Evolutionary conservation across 2,888 invertebrate species (phyloP).

Genomic region (Lasius fuliginosus): DNA sequence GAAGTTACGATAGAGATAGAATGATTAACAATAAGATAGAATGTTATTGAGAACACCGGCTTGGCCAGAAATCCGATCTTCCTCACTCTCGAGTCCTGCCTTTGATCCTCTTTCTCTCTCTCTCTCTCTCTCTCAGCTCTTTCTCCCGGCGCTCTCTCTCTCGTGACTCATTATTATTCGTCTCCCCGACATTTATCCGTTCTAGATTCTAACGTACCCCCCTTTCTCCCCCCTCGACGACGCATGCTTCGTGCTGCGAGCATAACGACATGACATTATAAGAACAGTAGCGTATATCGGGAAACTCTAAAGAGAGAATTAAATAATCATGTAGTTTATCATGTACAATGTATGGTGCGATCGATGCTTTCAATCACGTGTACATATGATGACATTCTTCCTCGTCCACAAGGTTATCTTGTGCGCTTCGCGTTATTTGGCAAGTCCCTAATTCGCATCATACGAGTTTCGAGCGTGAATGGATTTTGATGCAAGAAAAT

Average conservation of each 20-base stretch:
- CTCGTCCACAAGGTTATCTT: conserved; percentile 55
- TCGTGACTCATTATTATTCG: conserved; percentile 55
- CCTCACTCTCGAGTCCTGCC: conserved; percentile 55
- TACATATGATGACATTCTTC: conserved; percentile 36
- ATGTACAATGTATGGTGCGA: conserved; percentile 10
- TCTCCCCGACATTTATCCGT: conserved; percentile 43
- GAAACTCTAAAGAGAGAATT: background rate
- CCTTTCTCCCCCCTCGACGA: background rate
- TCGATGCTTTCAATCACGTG: conserved; percentile 33
- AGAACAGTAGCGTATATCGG: background rate
- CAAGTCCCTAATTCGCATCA: conserved; percentile 25
- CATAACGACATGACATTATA: background rate
- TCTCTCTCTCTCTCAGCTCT: conserved; percentile 50
- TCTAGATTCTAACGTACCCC: conserved; percentile 49
- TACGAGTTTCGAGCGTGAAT: background rate
- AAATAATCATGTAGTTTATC: background rate
- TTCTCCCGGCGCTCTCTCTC: conserved; percentile 18
- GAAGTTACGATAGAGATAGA: background rate
- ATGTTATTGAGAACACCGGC: conserved; percentile 73
- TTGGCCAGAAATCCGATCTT: conserved; percentile 76
- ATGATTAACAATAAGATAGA: too few species aligned
- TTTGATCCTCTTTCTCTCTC: conserved; percentile 39
- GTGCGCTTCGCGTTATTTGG: conserved; percentile 20
- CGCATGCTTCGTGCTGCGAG: background rate
- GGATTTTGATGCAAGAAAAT: conserved; percentile 4